Evolutionary conservation across 2,888 invertebrate species (phyloP).

Genomic region (Meandrusa payeni): DNA sequence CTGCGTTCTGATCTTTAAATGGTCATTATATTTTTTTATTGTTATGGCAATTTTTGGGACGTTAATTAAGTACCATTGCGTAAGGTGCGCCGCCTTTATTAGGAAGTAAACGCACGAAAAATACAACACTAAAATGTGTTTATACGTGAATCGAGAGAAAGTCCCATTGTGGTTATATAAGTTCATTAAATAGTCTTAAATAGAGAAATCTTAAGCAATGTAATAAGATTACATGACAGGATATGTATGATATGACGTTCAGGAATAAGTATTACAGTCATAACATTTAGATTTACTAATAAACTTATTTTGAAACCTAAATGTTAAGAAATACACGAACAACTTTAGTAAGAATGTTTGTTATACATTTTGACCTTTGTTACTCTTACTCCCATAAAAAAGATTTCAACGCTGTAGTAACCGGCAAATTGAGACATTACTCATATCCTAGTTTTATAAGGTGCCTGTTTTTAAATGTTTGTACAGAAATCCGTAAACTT

Average conservation of each 20-base stretch:
- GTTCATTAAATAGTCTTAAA: constrained; percentile 17
- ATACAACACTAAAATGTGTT: constrained; percentile 24
- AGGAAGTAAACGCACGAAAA: constrained; percentile 27
- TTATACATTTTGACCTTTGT: too few species aligned
- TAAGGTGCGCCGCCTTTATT: constrained; percentile 25
- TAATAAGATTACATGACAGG: not conserved
- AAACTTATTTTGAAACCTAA: too few species aligned
- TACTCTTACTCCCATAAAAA: too few species aligned
- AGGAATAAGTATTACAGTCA: too few species aligned
- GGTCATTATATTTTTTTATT: not conserved
- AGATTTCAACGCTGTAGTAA: too few species aligned
- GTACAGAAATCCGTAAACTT: not conserved
- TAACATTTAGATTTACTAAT: too few species aligned
- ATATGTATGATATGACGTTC: too few species aligned
- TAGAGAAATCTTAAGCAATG: constrained; percentile 6
- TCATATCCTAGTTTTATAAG: not conserved
- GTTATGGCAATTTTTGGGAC: constrained; percentile 9
- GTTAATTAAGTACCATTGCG: constrained; percentile 16
- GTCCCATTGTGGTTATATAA: constrained; percentile 30
- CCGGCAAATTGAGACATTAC: not conserved
- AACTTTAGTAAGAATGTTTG: too few species aligned
- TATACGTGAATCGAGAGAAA: constrained; percentile 30
- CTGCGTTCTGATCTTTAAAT: not conserved
- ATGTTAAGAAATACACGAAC: too few species aligned
- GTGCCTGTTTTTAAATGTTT: not conserved